Evolutionary conservation across 1,140 invertebrate genomes (phyloP), one percentile per base, ranked within the genome.

Genomic region (Mycetomoellerius zeteki): DNA sequence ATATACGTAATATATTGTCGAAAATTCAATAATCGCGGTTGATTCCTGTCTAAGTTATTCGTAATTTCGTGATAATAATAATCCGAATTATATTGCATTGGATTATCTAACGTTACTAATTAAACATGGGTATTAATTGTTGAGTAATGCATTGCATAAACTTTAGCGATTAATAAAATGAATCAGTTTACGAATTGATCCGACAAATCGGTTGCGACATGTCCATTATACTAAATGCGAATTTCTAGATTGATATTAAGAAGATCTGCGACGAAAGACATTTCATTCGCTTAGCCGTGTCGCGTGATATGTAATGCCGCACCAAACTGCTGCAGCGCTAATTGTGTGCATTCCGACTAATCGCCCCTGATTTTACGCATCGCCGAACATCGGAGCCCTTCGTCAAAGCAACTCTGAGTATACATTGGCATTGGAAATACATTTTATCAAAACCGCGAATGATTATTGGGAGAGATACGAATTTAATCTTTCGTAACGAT

Each of bases 321-420:
- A 8, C 10, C 33, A 50, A 50, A 27, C 73, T 24, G 33, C 14
- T 84, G 88, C 82, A 77, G 73, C 85, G 73, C 85, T 90, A 89
- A 90, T 90, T 90, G 88, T 75, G 88, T 84, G 89, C 86, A 87
- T 90, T 90, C 88, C 89, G 85, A 89, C 86, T 82, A 89, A 89
- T 89, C 88, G 86, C 89, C 88, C 85, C 85, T 89, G 89, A 90
- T 90, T 90, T 90, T 87, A 87, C 89, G 85, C 89, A 85, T 87
- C 88, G 73, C 56, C 72, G 33, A 72, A 78, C 85, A 84, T 84
- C 77, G 77, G 86, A 50, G n/a, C 47, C 52, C 30, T 21, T 67
- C 76, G 71, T 89, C 85, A 90, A 89, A 90, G 87, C 84, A 65
- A 89, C 88, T 52, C 80, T 62, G 78, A 84, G 82, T 90, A 80